Conservation (phyloP, 2,113 vertebrate species). For the Probosciger aterrimus region DNA sequence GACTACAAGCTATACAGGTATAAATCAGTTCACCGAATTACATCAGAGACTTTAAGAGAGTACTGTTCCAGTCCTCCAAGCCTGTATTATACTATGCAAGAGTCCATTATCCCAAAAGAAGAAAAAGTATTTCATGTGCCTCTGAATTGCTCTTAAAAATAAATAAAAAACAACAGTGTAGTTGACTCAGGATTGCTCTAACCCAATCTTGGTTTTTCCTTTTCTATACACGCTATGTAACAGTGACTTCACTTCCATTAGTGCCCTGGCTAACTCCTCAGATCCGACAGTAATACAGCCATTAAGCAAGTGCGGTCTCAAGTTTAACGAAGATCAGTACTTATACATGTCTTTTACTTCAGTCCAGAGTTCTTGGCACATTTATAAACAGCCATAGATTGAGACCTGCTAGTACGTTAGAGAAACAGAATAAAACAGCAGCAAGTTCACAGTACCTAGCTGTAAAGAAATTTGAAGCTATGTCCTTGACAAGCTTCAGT, state of each 20-base stretch:
- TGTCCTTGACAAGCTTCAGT: neutral
- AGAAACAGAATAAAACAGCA: neutral
- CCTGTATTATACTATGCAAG: neutral
- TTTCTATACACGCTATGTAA: neutral
- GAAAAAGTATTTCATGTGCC: neutral
- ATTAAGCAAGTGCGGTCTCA: neutral
- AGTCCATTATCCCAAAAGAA: neutral
- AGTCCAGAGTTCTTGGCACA: neutral
- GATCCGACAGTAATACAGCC: neutral
- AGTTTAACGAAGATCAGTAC: neutral
- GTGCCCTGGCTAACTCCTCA: neutral
- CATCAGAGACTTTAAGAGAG: neutral
- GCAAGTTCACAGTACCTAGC: neutral
- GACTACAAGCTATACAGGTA: neutral
- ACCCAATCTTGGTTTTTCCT: neutral
- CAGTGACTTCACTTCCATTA: neutral
- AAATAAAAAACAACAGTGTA: neutral
- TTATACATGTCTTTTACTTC: neutral
- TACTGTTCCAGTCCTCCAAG: neutral
- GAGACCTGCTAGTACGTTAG: neutral
- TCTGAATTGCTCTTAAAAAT: neutral
- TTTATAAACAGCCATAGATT: neutral
- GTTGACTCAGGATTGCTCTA: neutral
- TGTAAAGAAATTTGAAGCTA: neutral
- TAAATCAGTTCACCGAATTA: neutral